Conservation (phyloP, 2,113 vertebrate genomes). For the Pachyramphus minor region DNA sequence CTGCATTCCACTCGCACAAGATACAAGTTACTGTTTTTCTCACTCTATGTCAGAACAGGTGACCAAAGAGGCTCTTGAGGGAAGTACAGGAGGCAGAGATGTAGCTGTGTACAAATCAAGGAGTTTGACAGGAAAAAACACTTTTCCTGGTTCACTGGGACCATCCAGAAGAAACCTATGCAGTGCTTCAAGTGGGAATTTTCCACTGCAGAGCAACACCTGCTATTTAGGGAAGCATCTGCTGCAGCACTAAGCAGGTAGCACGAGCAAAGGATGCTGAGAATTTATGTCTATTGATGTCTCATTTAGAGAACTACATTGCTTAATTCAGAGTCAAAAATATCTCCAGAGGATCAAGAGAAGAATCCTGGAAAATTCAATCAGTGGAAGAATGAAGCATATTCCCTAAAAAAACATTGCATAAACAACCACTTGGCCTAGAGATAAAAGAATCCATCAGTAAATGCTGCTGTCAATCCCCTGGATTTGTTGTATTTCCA, state of each 20-base stretch:
- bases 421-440: not conserved
- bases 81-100: not conserved
- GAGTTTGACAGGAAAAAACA: not conserved
- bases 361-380: not conserved
- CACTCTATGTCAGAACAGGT: not conserved
- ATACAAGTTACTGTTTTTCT: not conserved
- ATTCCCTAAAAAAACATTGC: not conserved
- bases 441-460: constrained; percentile 20
- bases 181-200: not conserved
- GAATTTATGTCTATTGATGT: not conserved
- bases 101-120: not conserved
- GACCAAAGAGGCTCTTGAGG: not conserved
- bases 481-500: constrained; percentile 48
- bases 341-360: not conserved
- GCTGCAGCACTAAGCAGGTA: not conserved
- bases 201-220: not conserved
- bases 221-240: not conserved
- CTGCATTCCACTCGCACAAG: not conserved
- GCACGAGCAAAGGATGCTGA: not conserved
- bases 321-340: not conserved
- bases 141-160: not conserved
- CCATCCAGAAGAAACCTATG: not conserved
- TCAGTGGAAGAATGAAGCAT: not conserved
- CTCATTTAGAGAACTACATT: not conserved
- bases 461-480: constrained; percentile 24